Percentiles rank a stretch among this genome's conserved stretches.
Evolutionary conservation across 2,113 vertebrate species (phyloP).

Genomic region (Colaptes auratus): DNA sequence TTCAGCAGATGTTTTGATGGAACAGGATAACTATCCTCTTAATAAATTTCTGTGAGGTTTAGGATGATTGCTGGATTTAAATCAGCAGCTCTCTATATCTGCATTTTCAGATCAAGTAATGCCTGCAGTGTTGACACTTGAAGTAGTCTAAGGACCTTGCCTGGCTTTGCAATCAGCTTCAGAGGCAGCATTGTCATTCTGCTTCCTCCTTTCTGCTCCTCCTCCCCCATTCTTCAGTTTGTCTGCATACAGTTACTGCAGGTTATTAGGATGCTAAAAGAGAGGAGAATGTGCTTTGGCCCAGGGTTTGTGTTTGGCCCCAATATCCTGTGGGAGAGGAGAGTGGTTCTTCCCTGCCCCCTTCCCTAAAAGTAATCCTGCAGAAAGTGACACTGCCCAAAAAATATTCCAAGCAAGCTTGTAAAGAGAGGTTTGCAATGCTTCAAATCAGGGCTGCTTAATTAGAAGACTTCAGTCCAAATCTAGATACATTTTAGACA

Average conservation of each 20-base stretch:
- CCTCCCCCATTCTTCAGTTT: not conserved
- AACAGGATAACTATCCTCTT: not conserved
- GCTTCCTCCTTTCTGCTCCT: not conserved
- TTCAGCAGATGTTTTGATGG: not conserved
- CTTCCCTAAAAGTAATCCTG: not conserved
- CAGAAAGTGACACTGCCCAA: not conserved
- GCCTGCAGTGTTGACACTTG: not conserved
- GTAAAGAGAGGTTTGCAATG: not conserved
- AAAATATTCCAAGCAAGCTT: not conserved
- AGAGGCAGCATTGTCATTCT: not conserved
- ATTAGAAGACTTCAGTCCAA: not conserved
- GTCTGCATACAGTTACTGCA: not conserved
- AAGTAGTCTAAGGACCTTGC: not conserved
- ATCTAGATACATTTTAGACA: not conserved
- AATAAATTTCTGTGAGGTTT: not conserved
- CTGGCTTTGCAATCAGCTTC: not conserved
- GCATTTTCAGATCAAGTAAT: not conserved
- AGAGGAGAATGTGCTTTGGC: not conserved
- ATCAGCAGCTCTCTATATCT: not conserved
- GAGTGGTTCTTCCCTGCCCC: not conserved
- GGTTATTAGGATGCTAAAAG: not conserved
- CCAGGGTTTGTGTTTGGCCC: not conserved
- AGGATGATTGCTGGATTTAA: not conserved
- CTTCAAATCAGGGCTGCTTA: not conserved
- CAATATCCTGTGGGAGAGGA: accelerated